A percentile compares a stretch with the other conserved stretches of the same genome.
Conservation (phyloP, 2,113 vertebrate species). For the Carollia perspicillata region DNA sequence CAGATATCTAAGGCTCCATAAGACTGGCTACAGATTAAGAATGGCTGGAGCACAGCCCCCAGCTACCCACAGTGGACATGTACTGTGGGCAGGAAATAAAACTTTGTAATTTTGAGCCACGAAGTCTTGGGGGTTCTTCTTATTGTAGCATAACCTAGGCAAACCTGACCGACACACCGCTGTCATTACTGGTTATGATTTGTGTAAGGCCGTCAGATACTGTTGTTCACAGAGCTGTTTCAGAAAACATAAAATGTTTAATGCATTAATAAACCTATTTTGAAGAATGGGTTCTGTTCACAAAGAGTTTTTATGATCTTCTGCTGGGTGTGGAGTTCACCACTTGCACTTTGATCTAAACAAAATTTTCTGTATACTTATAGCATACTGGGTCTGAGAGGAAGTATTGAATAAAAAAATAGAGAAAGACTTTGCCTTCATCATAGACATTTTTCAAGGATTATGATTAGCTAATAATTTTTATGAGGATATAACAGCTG, state of each 20-base stretch:
- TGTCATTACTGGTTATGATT: background rate
- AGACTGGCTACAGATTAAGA: background rate
- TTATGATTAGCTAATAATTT: constrained; percentile 39
- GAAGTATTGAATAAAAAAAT: constrained; percentile 34
- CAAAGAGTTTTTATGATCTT: background rate
- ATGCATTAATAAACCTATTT: background rate
- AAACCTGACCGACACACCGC: background rate
- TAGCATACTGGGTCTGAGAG: background rate
- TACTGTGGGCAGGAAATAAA: background rate
- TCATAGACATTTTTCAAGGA: constrained; percentile 39
- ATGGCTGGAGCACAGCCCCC: background rate
- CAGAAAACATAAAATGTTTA: constrained; percentile 9
- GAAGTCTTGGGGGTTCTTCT: background rate
- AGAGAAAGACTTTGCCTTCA: constrained; percentile 32
- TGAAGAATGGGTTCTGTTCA: background rate
- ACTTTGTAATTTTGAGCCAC: background rate
- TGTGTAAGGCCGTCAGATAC: background rate
- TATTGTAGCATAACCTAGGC: background rate
- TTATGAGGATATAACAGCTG: constrained; percentile 32
- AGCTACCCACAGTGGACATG: background rate
- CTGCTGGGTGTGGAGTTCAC: background rate
- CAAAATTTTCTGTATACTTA: constrained; percentile 4
- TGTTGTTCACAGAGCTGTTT: background rate
- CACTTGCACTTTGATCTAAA: background rate
- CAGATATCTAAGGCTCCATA: background rate